Base-by-base conservation (phyloP, 2,113 vertebrate species). In the Suncus etruscus region DNA sequence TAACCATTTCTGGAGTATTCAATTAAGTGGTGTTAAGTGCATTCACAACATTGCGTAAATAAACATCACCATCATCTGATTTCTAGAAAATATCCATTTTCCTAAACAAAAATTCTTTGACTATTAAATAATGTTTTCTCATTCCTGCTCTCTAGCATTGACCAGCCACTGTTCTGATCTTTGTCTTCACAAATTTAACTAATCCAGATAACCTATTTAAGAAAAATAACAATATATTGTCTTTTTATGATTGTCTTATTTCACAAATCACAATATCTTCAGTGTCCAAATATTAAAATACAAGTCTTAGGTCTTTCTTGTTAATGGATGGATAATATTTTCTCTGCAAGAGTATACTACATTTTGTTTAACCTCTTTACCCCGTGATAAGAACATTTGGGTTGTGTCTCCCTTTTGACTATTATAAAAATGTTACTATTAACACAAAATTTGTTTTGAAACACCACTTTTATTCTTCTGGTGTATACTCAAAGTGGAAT, bases 81-180 rank as follows among this genome's bases (percentile, higher is more conserved):
- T 12, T 51, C 48, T 14, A 86, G 65, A 74, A 74, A 2, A 6
- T 39, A 27, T 20, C 63, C 18, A 11, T 63, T 48, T 82, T 79
- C 10, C 54, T 61, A 10, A 20, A 51, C 16, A 10, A 32, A 39
- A 68, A 25, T 11, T 54, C 39, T 4, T 3, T 47, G 0, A 10
- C 15, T 7, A 4, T 50, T 47, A 51, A 74, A 25, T 1, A 50
- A 12, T 5, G 7, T 2, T 20, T 61, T 54, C 50, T 16, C 20
- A 4, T 3, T 15, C 11, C 20, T 3, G 10, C 15, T 7, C 32
- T 6, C 6, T 20, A 4, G 32, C 0, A 2, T n/a, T 54, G 31
- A 29, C 18, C 20, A 24, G 0, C 81, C 32, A 24, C 32, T 14
- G 3, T 45, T 50, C 4, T 11, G 12, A 15, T 7, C 66, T 61